phyloP scores from a whole-genome alignment of 2,888 invertebrate species.

The Parochlus steinenii region DNA sequence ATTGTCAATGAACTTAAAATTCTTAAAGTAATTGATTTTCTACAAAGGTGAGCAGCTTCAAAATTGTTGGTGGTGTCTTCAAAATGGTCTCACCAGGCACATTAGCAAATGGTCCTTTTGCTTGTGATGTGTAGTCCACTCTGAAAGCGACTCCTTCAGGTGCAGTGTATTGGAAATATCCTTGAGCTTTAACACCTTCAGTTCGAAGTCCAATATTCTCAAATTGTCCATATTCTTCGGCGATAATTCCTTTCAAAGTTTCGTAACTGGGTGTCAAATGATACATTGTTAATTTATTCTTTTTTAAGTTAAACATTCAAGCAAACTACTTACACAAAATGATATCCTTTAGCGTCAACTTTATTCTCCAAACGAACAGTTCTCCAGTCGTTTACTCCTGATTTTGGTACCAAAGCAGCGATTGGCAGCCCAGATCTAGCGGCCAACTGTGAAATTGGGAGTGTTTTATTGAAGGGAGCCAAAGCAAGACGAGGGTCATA shows the following conservation, averaged over 20 bases:
- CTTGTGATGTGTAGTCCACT: not conserved
- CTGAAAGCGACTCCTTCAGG: slow-evolving; percentile 4
- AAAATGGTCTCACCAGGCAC: not conserved
- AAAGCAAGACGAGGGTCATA: too few relatives aligned
- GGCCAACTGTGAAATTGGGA: too few relatives aligned
- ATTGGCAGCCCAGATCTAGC: too few relatives aligned
- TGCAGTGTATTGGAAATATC: not conserved
- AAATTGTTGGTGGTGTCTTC: slow-evolving; percentile 8
- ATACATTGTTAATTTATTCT: too few relatives aligned
- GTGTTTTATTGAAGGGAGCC: too few relatives aligned
- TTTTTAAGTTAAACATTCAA: too few relatives aligned
- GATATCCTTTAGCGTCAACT: slow-evolving; percentile 6
- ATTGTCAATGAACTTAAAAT: too few relatives aligned
- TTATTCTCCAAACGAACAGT: slow-evolving; percentile 8
- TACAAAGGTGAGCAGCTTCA: slow-evolving; percentile 2
- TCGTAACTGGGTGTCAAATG: slow-evolving; percentile 21
- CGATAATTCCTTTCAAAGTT: slow-evolving; percentile 26
- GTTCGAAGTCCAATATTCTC: slow-evolving; percentile 14
- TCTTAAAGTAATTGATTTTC: too few relatives aligned
- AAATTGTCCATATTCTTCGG: slow-evolving; percentile 22
- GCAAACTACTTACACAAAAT: too few relatives aligned
- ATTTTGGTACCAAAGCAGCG: too few relatives aligned
- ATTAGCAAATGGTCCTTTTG: slow-evolving; percentile 3
- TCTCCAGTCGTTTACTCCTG: slow-evolving; percentile 1
- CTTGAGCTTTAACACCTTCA: slow-evolving; percentile 4